A percentile compares a stretch with the other conserved stretches of the same genome.
These are phyloP conservation scores for Turritopsis dohrnii DNA, from an alignment of 30 jellyfish, hydroid and myxozoan species.

Conservation along the genomic window DNA sequence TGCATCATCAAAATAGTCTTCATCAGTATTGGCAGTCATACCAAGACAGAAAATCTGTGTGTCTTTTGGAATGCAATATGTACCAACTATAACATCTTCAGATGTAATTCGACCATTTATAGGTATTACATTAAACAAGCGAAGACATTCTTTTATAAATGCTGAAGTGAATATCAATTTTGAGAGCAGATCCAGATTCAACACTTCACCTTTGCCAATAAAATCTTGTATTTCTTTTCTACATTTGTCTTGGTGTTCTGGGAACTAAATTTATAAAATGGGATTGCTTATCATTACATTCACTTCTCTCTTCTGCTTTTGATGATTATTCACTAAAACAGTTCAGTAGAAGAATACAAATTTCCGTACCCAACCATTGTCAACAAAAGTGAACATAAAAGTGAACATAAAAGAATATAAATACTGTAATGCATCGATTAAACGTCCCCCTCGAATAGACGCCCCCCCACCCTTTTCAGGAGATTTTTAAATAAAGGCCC, in stretches of 20 bases:
- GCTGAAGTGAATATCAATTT: slow-evolving; percentile 11
- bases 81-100: slow-evolving; percentile 1
- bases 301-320: too few species aligned
- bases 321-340: too few species aligned
- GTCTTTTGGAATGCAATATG: slow-evolving; percentile 5
- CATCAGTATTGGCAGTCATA: neutral
- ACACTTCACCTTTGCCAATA: neutral
- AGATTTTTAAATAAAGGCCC: too few species aligned
- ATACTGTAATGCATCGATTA: too few species aligned
- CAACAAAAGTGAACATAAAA: too few species aligned
- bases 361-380: too few species aligned
- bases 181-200: neutral
- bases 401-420: too few species aligned
- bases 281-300: neutral
- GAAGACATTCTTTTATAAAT: neutral
- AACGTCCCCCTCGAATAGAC: too few species aligned
- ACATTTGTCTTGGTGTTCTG: neutral
- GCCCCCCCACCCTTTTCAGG: too few species aligned
- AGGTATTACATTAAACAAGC: neutral
- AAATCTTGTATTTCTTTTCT: neutral
- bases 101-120: neutral
- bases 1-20: slow-evolving; percentile 7
- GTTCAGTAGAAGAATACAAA: too few species aligned
- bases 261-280: neutral
- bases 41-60: neutral